These are phyloP conservation scores for Gastracanthus pulcherrimus DNA, from an alignment of 2,888 invertebrate genomes.

Conservation along the genomic window DNA sequence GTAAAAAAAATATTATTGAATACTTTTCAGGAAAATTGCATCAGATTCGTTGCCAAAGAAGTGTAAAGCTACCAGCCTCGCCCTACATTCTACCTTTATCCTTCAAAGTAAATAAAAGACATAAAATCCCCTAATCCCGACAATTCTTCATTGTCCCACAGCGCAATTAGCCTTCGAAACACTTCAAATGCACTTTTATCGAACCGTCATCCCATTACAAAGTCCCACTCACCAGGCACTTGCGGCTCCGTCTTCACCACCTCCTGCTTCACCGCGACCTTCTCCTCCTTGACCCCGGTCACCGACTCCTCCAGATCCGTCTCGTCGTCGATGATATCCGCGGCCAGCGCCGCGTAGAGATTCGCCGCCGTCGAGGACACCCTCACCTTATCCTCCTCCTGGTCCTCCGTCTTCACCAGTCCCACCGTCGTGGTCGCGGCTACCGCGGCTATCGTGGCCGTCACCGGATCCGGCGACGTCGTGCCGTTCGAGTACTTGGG, in stretches of 20 bases:
- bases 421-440: conserved; percentile 75
- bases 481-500: conserved; percentile 75
- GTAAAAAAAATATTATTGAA: too few species aligned
- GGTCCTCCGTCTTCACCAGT: conserved; percentile 77
- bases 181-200: too few species aligned
- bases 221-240: conserved; percentile 53
- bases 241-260: conserved; percentile 63
- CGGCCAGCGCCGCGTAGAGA: conserved; percentile 90
- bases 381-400: conserved; percentile 79
- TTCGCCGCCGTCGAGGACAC: conserved; percentile 92
- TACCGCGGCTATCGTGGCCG: too few species aligned
- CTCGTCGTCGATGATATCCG: conserved; percentile 90
- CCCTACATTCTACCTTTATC: too few species aligned
- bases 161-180: too few species aligned
- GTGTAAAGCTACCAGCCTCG: too few species aligned
- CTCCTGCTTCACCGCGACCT: conserved; percentile 62
- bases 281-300: conserved; percentile 60
- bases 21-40: too few species aligned
- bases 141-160: too few species aligned
- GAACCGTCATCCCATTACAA: too few species aligned
- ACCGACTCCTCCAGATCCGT: conserved; percentile 78
- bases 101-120: too few species aligned
- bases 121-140: too few species aligned
- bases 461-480: conserved; percentile 74
- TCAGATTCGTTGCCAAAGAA: too few species aligned